Evolutionary conservation across 2,797 vertebrate species (phyloP).

Genomic region (Ispidina picta): DNA sequence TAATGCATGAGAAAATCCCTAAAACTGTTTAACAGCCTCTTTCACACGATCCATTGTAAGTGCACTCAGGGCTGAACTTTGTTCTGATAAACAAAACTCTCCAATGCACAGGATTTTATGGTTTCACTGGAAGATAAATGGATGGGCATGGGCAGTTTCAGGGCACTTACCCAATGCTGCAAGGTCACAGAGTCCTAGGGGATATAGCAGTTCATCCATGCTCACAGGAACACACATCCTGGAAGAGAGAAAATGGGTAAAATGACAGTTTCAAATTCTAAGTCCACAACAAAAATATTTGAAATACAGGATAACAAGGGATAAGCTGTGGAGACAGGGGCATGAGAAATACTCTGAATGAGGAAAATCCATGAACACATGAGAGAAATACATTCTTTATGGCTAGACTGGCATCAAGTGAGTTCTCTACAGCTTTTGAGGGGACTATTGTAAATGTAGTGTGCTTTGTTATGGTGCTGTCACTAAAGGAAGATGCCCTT

Average conservation of each 20-base stretch:
- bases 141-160: not conserved
- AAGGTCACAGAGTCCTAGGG: not conserved
- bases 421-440: not conserved
- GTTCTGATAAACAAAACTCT: not conserved
- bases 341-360: not conserved
- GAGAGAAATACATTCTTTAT: not conserved
- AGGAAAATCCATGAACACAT: not conserved
- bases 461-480: not conserved
- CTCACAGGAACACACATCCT: not conserved
- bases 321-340: not conserved
- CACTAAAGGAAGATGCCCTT: not conserved
- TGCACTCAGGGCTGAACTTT: not conserved
- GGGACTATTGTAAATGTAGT: not conserved
- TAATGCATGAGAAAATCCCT: not conserved
- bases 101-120: not conserved
- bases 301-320: not conserved
- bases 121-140: not conserved
- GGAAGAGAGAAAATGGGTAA: not conserved
- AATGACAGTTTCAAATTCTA: not conserved
- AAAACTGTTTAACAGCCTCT: not conserved
- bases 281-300: not conserved
- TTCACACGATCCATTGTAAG: not conserved
- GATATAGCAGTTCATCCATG: not conserved
- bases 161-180: not conserved
- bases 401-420: not conserved